Percentiles rank a stretch among this genome's conserved stretches.
Conservation (phyloP, 2,113 vertebrate species). For the Pampusana beccarii region DNA sequence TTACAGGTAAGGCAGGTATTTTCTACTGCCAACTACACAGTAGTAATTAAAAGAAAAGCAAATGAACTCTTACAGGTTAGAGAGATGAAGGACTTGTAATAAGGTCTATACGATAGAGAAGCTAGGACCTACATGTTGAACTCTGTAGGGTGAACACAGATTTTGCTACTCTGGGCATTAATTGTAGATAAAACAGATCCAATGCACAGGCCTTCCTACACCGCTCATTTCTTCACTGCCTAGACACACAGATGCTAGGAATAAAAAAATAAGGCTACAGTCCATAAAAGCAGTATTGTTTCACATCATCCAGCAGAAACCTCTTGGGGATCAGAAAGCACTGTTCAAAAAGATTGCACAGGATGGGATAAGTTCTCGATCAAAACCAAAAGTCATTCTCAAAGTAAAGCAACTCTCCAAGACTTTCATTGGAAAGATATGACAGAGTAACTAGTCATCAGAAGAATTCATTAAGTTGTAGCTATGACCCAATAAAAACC, state of each 20-base stretch:
- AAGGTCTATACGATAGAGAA: neutral
- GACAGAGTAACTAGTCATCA: neutral
- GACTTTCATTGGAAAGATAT: neutral
- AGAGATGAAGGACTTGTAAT: neutral
- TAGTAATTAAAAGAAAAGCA: neutral
- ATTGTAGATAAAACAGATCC: neutral
- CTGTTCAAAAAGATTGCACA: neutral
- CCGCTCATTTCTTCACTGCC: neutral
- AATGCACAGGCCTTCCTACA: neutral
- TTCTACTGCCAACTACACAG: neutral
- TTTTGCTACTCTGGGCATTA: neutral
- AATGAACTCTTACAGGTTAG: neutral
- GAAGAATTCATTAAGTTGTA: neutral
- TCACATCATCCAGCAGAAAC: neutral
- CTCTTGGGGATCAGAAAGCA: neutral
- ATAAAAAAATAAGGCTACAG: neutral
- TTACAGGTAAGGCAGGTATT: neutral
- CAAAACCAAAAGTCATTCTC: neutral
- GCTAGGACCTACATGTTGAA: neutral
- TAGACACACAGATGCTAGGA: neutral
- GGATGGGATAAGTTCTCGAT: neutral
- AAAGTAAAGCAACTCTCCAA: neutral
- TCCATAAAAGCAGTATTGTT: fast-evolving
- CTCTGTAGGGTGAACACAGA: neutral
- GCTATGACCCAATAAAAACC: neutral